These are phyloP conservation scores for Diadumene lineata DNA, from an alignment of 92 coral and sea anemone species.

Conservation along the genomic window DNA sequence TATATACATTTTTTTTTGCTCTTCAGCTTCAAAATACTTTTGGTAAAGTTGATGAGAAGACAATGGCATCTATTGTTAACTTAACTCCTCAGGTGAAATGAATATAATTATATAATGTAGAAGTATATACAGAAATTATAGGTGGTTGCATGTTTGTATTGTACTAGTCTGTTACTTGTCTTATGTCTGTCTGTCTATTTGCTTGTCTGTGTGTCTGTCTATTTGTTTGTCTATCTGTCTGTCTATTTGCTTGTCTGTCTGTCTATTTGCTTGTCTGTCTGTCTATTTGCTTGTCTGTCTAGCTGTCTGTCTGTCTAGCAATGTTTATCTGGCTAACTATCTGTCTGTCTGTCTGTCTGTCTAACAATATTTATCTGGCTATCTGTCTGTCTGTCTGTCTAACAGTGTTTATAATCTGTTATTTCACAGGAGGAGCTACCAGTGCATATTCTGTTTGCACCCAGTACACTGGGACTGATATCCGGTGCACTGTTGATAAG, in stretches of 20 bases:
- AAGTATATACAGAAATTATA: too few species aligned
- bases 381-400: neutral
- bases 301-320: neutral
- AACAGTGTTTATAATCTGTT: neutral
- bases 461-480: slow-evolving; percentile 88
- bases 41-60: slow-evolving; percentile 54
- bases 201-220: too few species aligned
- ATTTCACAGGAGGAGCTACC: slow-evolving; percentile 81
- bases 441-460: slow-evolving; percentile 89
- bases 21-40: slow-evolving; percentile 68
- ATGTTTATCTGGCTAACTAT: neutral
- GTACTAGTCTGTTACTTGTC: neutral
- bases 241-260: neutral
- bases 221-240: too few species aligned
- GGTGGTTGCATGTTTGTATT: neutral
- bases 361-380: neutral
- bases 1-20: neutral
- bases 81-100: slow-evolving; percentile 51
- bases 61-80: slow-evolving; percentile 47
- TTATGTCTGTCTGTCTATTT: too few species aligned
- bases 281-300: neutral
- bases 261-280: neutral
- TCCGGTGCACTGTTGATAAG: slow-evolving; percentile 88
- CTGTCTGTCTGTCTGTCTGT: slow-evolving; percentile 3
- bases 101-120: too few species aligned